Base-by-base conservation (phyloP, 2,797 vertebrate species). In the Centropyge bicolor region DNA sequence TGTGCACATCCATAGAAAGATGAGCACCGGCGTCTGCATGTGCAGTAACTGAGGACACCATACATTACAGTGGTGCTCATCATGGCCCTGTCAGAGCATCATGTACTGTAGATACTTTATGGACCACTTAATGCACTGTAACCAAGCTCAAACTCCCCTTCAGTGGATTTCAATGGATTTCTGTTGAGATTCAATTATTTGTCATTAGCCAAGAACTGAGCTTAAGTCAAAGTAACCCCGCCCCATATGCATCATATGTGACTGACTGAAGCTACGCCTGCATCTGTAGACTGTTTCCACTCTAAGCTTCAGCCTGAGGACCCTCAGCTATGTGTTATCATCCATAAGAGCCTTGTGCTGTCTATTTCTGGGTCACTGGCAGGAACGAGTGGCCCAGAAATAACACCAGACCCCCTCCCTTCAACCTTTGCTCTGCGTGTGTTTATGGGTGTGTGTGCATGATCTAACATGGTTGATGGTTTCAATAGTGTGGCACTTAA, bases 281-380 rank as follows among this genome's bases (percentile, higher is more conserved):
- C 10, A 64, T 74, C 62, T 35, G 65, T 43, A 65, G 72, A 41
- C 64, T 20, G n/a, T 59, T 40, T 60, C 65, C 4, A 48, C 84
- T 82, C 40, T 57, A 35, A 71, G 72, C 68, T 59, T 35, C 57
- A 72, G 78, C 85, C 80, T 16, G 17, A 73, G 60, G 80, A 69
- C 64, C 79, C 43, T 52, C 36, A 54, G 70, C 56, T 82, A 63
- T 89, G 72, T 60, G 55, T 81, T 76, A 74, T 76, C 81, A 85
- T 72, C 83, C 84, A 85, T 81, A 89, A 78, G 70, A 86, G 80
- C 79, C 69, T 78, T 78, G 88, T 74, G 74, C 61, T 84, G 80
- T 80, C 59, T 84, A 65, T 91, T 88, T 81, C 75, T 89, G 87
- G 85, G 89, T 90, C 89, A 86, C 64, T 78, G 78, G 75, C 65